Percentiles rank a stretch among this genome's conserved stretches.
Conservation (phyloP, 2,113 vertebrate genomes). For the Eudorcas thomsonii region DNA sequence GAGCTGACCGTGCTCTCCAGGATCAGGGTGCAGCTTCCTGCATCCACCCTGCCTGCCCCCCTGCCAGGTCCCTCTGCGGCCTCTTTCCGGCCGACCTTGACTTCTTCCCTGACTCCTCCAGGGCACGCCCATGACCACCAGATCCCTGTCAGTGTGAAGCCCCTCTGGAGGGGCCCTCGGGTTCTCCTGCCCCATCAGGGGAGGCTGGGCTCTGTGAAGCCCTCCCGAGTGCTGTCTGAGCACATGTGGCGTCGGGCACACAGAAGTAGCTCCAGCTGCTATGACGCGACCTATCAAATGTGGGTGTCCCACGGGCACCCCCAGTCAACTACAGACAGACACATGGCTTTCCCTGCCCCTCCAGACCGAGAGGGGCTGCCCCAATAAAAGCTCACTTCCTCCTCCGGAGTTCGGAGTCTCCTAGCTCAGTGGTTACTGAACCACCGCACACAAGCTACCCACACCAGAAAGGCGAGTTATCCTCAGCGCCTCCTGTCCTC, state of each 20-base stretch:
- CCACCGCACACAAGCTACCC: too few relatives aligned
- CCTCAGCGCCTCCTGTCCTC: accelerated
- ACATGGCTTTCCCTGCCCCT: background rate
- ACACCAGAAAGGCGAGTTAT: accelerated
- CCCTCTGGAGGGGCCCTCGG: accelerated
- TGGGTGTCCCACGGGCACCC: background rate
- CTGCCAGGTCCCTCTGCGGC: accelerated
- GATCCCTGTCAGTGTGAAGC: background rate
- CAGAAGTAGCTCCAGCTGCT: accelerated
- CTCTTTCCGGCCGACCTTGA: accelerated
- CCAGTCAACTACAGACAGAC: background rate
- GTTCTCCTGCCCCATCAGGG: background rate
- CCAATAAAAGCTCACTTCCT: background rate
- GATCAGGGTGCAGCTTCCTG: background rate
- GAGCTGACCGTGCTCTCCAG: background rate
- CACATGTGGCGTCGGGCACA: accelerated
- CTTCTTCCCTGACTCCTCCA: background rate
- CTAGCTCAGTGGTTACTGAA: background rate
- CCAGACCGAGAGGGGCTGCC: background rate
- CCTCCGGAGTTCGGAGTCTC: background rate
- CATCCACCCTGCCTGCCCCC: accelerated
- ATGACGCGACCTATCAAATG: accelerated
- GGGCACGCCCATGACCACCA: accelerated
- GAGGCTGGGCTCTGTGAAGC: background rate
- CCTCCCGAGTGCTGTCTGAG: background rate